These are phyloP conservation scores for Digitonthophagus gazella DNA, from an alignment of 2,888 invertebrate species.

Conservation along the genomic window DNA sequence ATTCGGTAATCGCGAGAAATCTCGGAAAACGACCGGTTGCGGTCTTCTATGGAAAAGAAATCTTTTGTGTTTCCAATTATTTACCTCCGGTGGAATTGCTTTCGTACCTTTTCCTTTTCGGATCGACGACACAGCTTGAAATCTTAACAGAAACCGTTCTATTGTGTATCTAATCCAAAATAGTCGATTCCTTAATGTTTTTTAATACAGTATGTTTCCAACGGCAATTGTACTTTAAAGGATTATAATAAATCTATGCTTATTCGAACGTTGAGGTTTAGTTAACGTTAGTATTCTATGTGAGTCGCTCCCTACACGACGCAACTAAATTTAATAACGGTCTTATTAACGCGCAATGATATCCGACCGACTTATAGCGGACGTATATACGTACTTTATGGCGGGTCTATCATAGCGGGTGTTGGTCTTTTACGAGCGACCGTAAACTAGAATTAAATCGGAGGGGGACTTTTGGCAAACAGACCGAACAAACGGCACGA, in stretches of 20 bases:
- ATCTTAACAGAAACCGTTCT: too few relatives aligned
- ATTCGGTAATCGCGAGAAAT: neutral
- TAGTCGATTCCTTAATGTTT: too few relatives aligned
- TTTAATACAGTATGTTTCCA: too few relatives aligned
- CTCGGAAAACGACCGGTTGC: neutral
- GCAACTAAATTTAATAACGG: conserved; percentile 8
- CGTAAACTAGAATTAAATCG: conserved; percentile 14
- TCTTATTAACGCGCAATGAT: conserved; percentile 14
- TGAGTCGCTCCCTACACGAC: conserved; percentile 1
- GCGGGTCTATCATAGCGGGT: conserved; percentile 5
- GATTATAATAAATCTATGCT: too few relatives aligned
- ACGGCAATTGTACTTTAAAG: too few relatives aligned
- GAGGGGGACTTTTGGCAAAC: neutral
- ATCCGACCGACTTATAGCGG: conserved; percentile 5
- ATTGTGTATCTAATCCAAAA: too few relatives aligned
- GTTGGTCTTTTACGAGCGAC: conserved; percentile 12
- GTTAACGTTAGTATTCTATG: neutral
- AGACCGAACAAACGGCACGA: conserved; percentile 1
- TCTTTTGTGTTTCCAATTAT: neutral
- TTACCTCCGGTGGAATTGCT: neutral
- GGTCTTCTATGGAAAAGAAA: neutral
- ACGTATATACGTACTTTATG: conserved; percentile 12
- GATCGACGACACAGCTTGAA: neutral
- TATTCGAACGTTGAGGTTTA: neutral
- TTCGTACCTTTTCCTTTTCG: neutral